These are phyloP conservation scores for Ctenicera cuprea DNA, from an alignment of 2,888 invertebrate genomes.

Conservation along the genomic window DNA sequence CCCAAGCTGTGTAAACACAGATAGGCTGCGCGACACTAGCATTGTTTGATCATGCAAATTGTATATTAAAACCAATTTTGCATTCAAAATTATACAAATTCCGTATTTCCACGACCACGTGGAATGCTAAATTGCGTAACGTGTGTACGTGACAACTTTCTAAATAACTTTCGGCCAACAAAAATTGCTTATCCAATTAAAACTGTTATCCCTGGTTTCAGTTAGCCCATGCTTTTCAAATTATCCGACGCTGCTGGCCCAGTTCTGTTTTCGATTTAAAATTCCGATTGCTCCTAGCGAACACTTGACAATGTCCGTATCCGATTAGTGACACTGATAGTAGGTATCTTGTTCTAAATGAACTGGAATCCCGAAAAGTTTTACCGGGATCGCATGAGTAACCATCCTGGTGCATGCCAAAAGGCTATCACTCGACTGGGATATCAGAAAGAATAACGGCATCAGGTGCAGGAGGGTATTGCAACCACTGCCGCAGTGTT, in stretches of 20 bases:
- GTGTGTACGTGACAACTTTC: constrained; percentile 44
- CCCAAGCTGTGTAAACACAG: constrained; percentile 72
- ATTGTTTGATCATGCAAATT: constrained; percentile 72
- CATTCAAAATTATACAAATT: constrained; percentile 68
- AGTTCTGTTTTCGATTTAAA: constrained; percentile 17
- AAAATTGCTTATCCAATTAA: constrained; percentile 42
- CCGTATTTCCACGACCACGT: constrained; percentile 59
- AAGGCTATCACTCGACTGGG: constrained; percentile 27
- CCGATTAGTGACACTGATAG: background rate
- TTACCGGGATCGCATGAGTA: constrained; percentile 25
- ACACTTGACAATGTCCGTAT: background rate
- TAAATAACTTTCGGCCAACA: constrained; percentile 38
- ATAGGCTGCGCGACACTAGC: constrained; percentile 69
- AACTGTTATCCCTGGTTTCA: constrained; percentile 24
- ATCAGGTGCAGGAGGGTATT: constrained; percentile 37
- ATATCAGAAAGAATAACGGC: constrained; percentile 34
- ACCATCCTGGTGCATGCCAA: constrained; percentile 31
- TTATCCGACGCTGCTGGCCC: constrained; percentile 1
- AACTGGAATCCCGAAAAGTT: background rate
- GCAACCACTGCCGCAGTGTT: constrained; percentile 54
- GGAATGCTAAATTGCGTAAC: constrained; percentile 52
- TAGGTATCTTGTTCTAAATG: background rate
- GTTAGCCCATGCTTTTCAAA: constrained; percentile 12
- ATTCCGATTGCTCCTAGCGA: background rate
- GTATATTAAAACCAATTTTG: constrained; percentile 72